Evolutionary conservation across 2,797 vertebrate genomes (phyloP).

Genomic region (Hoplostethus mediterraneus): DNA sequence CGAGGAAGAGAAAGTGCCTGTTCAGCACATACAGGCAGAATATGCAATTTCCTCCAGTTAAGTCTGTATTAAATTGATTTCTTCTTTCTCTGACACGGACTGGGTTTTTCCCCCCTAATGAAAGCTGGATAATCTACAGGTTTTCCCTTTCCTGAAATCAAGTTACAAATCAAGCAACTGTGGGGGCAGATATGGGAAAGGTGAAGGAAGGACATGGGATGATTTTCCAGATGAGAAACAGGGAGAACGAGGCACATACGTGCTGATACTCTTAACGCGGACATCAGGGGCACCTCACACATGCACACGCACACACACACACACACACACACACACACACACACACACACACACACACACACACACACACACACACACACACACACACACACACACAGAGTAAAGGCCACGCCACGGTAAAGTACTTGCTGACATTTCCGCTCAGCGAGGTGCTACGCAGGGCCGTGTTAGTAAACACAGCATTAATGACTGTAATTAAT

Average conservation of each 20-base stretch:
- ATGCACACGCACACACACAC: conserved; percentile 29
- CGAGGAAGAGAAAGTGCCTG: conserved; percentile 83
- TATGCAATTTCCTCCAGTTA: conserved; percentile 91
- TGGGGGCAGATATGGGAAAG: conserved; percentile 78
- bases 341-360: conserved; percentile 18
- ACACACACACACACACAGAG: conserved; percentile 18
- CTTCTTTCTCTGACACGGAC: conserved; percentile 87
- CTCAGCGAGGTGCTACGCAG: conserved; percentile 31
- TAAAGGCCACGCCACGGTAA: conserved; percentile 47
- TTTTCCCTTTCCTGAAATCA: conserved; percentile 86
- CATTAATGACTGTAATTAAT: conserved; percentile 71
- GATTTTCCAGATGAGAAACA: conserved; percentile 82
- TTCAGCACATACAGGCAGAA: conserved; percentile 87
- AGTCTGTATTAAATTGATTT: conserved; percentile 92
- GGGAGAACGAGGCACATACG: conserved; percentile 65
- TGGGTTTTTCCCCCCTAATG: conserved; percentile 83
- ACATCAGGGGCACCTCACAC: conserved; percentile 41
- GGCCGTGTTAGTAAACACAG: conserved; percentile 52
- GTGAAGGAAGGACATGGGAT: conserved; percentile 79
- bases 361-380: conserved; percentile 18
- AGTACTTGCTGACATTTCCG: conserved; percentile 51
- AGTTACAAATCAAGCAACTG: conserved; percentile 87
- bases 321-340: conserved; percentile 19
- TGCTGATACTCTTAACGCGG: conserved; percentile 58
- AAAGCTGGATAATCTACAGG: conserved; percentile 89